phyloP scores from a whole-genome alignment of 2,888 invertebrate genomes.

The Scaptomyza parva region DNA sequence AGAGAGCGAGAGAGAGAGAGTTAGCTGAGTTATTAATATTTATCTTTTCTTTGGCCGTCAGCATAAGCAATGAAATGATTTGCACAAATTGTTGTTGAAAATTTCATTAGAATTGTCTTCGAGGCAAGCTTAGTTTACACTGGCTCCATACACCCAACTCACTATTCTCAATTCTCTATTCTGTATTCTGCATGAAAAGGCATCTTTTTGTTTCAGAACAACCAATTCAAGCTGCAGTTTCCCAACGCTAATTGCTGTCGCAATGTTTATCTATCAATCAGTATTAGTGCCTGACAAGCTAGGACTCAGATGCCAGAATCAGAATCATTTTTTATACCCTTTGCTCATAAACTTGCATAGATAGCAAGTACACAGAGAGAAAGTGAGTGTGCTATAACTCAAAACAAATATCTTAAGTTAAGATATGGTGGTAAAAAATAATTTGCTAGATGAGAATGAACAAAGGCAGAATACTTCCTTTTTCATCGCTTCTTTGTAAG shows the following conservation, averaged over 20 bases:
- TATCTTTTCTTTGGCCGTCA: slow-evolving; percentile 68
- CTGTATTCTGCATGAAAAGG: slow-evolving; percentile 27
- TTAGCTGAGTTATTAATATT: slow-evolving; percentile 76
- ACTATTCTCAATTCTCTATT: too few relatives aligned
- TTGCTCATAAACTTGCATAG: not conserved
- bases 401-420: too few relatives aligned
- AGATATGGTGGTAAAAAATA: too few relatives aligned
- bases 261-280: slow-evolving; percentile 38
- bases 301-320: not conserved
- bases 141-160: not conserved
- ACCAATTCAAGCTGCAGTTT: slow-evolving; percentile 3
- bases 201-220: slow-evolving; percentile 17
- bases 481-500: too few relatives aligned
- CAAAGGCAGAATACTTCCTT: too few relatives aligned
- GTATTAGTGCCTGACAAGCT: slow-evolving; percentile 25
- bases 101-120: slow-evolving; percentile 66
- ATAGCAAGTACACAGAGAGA: not conserved
- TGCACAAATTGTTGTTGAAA: slow-evolving; percentile 77
- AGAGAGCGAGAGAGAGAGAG: not conserved
- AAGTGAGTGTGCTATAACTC: too few relatives aligned
- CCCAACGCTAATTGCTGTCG: slow-evolving; percentile 33
- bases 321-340: slow-evolving; percentile 3
- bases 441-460: too few relatives aligned
- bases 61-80: slow-evolving; percentile 70
- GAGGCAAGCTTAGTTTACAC: slow-evolving; percentile 20